A percentile compares a stretch with the other conserved stretches of the same genome.
phyloP scores from a whole-genome alignment of 2,888 invertebrate genomes.

The Pyrrhia umbra region DNA sequence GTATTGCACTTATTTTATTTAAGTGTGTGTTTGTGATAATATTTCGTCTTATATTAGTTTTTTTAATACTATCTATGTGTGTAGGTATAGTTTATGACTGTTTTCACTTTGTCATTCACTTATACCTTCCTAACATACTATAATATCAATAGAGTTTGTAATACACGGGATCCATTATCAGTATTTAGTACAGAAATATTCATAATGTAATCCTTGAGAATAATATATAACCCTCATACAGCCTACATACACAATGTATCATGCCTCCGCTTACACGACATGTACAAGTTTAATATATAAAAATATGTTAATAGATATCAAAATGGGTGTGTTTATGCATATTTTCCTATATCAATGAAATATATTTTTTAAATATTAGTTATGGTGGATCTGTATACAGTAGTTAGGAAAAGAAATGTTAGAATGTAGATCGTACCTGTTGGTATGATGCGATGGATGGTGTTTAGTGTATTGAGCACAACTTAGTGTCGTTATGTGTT shows the following conservation, averaged over 20 bases:
- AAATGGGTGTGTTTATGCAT: slow-evolving; percentile 76
- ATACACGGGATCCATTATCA: slow-evolving; percentile 45
- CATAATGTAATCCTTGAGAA: slow-evolving; percentile 35
- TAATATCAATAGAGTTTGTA: slow-evolving; percentile 28
- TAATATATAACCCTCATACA: slow-evolving; percentile 24
- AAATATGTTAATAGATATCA: slow-evolving; percentile 62
- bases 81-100: slow-evolving; percentile 27
- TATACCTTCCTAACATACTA: slow-evolving; percentile 20
- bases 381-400: slow-evolving; percentile 73
- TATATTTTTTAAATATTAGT: slow-evolving; percentile 85
- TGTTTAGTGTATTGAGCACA: slow-evolving; percentile 56
- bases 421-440: slow-evolving; percentile 54
- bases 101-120: slow-evolving; percentile 17
- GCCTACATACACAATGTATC: slow-evolving; percentile 56
- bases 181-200: slow-evolving; percentile 46
- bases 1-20: slow-evolving; percentile 28
- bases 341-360: slow-evolving; percentile 79
- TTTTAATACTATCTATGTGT: slow-evolving; percentile 20
- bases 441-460: slow-evolving; percentile 51
- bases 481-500: slow-evolving; percentile 59
- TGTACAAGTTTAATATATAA: slow-evolving; percentile 66
- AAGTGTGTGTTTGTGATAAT: slow-evolving; percentile 28
- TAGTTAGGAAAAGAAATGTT: slow-evolving; percentile 79
- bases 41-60: slow-evolving; percentile 16
- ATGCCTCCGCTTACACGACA: slow-evolving; percentile 72